Conservation (phyloP, 2,888 invertebrate genomes). For the Volucella inanis region DNA sequence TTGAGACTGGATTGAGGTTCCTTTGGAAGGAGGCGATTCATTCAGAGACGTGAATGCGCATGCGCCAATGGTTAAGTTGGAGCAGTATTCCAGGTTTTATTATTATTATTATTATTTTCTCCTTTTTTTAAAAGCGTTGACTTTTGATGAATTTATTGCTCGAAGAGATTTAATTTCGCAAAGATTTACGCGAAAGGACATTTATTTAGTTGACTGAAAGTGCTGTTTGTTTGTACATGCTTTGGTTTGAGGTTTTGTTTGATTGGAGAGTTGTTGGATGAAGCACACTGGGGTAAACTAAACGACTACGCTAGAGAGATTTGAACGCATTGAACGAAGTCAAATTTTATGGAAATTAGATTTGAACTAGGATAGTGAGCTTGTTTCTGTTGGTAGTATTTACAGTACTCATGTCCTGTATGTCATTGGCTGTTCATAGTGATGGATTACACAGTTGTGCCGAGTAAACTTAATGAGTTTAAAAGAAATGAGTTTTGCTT, state of each 20-base stretch:
- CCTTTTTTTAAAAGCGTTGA: constrained; percentile 27
- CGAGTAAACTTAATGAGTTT: constrained; percentile 47
- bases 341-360: constrained; percentile 56
- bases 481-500: constrained; percentile 7
- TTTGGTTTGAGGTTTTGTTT: constrained; percentile 27
- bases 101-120: constrained; percentile 32
- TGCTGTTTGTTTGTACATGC: constrained; percentile 3
- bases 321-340: constrained; percentile 33
- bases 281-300: no score
- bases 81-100: not conserved
- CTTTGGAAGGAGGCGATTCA: constrained; percentile 65
- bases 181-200: constrained; percentile 74
- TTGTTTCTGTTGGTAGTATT: constrained; percentile 60
- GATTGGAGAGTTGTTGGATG: not conserved
- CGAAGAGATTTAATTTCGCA: constrained; percentile 69
- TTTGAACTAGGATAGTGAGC: constrained; percentile 53
- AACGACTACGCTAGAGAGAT: not conserved
- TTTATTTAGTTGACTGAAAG: constrained; percentile 65
- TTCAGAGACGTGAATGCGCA: constrained; percentile 67
- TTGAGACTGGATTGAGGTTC: constrained; percentile 13
- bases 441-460: constrained; percentile 38
- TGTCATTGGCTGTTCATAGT: constrained; percentile 58
- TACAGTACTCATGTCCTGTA: constrained; percentile 60
- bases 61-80: constrained; percentile 66
- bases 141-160: constrained; percentile 74